Base-by-base conservation (phyloP, 2,888 invertebrate species). In the Yponomeuta plumbellus region DNA sequence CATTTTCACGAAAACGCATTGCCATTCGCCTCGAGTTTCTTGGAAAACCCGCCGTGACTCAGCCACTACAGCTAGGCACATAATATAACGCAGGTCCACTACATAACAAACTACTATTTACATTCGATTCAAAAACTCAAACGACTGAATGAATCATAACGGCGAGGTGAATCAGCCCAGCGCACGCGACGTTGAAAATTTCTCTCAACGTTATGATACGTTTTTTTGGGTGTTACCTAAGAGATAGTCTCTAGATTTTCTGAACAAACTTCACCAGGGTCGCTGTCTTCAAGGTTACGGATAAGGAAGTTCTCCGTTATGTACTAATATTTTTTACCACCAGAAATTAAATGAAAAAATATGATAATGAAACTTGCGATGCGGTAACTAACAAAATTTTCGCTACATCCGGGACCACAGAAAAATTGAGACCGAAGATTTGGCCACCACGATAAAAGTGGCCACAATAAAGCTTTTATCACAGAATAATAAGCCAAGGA, bases 61-160 rank as follows among this genome's bases (percentile, higher is more conserved):
- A 89, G 77, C 76, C 83, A 80, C 81, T 83, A 85, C 84, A 83
- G 80, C 44, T 52, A 52, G 44, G 44, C 44, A 6, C 17, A 52
- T 44, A 44, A 44, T 44, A 44, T 52, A 52, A 52, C 44, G 44
- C 34, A 57, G 66, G 86, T 85, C 85, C 88, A 86, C 86, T 86
- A 85, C 86, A 34, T 34, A 34, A 34, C 34, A 81, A 83, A 21
- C 80, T 84, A 80, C 84, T 86, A 88, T 87, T 88, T 85, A 85
- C 86, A 87, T 88, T 87, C 85, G 83, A 88, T 88, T 90, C 88
- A 89, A 90, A 89, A 88, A 88, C 86, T 87, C 86, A 85, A 88
- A 88, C 85, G 85, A 52, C 80, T 74, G 82, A 81, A 83, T 91
- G 90, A 91, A 84, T 91, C 89, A 91, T 69, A 75, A 80, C 72